Evolutionary conservation across 2,797 vertebrate genomes (phyloP), one percentile per base, ranked within the genome.

Genomic region (Micropoecilia bifurca): DNA sequence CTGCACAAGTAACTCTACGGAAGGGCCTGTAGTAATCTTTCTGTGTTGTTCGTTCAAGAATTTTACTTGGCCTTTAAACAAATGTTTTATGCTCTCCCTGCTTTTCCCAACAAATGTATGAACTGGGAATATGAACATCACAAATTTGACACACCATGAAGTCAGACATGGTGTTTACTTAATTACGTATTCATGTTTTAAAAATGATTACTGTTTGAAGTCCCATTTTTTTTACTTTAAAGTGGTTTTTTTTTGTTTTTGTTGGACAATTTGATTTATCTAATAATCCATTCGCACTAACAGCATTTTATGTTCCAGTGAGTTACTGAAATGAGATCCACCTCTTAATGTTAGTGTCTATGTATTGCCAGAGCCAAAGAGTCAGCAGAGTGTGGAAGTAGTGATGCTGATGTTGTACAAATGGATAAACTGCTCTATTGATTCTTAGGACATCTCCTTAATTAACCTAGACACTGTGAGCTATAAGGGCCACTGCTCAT

Each of bases 371-470:
- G 76, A 71, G 55, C 45, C 41, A 2, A 25, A 72, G 72, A 80
- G 72, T 86, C 83, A 82, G 87, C 81, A 87, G 76, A 85, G 72
- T 63, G 84, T 76, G 68, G 78, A 84, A 78, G 33, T 74, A 75
- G 71, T 78, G 41, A 0, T 78, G 87, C 83, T 82, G 83, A 83
- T 82, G 77, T 77, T 16, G 80, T 50, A 75, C 84, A 76, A 63
- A 28, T 74, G 46, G 3, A 84, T 48, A 30, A 89, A 90, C 83
- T 71, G 75, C 88, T 86, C 9, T 43, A 90, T 92, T 57, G 90
- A 93, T 92, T 88, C 87, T 36, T 73, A 39, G 68, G 84, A 72
- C 81, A 75, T 41, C 86, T 81, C 73, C 77, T 91, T 90, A 87
- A 90, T 92, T 86, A 87, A 74, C 46, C 68, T 73, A 36, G 71